A percentile compares a stretch with the other conserved stretches of the same genome.
Conservation (phyloP, 2,888 invertebrate species). For the Trichogramma evanescens region DNA sequence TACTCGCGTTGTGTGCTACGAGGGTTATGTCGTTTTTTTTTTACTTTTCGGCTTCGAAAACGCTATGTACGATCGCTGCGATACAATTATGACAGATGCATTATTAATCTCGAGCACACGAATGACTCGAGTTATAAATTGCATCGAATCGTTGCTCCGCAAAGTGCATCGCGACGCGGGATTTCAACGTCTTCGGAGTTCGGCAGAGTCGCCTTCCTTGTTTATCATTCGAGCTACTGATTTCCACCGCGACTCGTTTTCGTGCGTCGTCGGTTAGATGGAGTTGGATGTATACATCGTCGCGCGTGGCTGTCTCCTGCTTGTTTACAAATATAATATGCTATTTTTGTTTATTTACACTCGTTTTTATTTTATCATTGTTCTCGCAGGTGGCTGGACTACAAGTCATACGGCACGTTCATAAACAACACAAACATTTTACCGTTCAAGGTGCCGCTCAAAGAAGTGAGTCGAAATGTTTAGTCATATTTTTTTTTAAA, state of each 20-base stretch:
- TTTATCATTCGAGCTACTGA: slow-evolving; percentile 10
- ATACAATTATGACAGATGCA: no score
- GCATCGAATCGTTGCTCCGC: no score
- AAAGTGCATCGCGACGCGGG: no score
- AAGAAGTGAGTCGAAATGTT: slow-evolving; percentile 46
- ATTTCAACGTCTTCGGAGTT: slow-evolving; percentile 29
- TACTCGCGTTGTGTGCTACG: no score
- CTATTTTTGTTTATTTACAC: neutral
- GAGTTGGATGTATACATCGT: slow-evolving; percentile 1
- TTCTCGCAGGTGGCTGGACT: slow-evolving; percentile 56
- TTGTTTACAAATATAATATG: neutral
- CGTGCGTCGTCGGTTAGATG: neutral
- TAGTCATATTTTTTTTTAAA: neutral
- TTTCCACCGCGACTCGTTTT: neutral
- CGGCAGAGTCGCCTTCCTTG: slow-evolving; percentile 12
- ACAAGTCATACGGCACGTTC: slow-evolving; percentile 56
- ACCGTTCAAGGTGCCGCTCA: slow-evolving; percentile 69
- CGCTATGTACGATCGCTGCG: no score
- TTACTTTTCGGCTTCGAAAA: no score
- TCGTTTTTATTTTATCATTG: neutral
- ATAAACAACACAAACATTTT: slow-evolving; percentile 65
- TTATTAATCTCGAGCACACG: no score
- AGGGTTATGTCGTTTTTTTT: no score
- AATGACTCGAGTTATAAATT: no score
- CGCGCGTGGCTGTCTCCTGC: neutral